Conservation (phyloP, 1,140 invertebrate genomes). For the Papilio dardanus region DNA sequence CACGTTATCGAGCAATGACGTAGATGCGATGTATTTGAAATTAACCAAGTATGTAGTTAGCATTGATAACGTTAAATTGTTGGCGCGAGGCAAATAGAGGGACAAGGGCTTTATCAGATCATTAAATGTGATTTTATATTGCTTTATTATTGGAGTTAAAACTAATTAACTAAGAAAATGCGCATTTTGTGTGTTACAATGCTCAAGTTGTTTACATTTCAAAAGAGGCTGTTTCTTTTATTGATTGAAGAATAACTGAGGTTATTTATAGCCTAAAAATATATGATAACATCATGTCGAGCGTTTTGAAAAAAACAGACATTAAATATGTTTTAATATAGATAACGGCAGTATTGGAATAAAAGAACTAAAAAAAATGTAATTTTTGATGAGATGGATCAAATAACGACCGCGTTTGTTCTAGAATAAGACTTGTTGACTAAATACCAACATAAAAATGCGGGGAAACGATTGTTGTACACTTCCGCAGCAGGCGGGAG, state of each 20-base stretch:
- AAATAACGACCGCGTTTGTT: slow-evolving; percentile 29
- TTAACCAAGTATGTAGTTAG: slow-evolving; percentile 38
- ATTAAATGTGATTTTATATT: slow-evolving; percentile 22
- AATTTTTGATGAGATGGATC: background rate
- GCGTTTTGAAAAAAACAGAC: too few relatives aligned
- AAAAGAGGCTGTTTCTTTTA: background rate
- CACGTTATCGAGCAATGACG: slow-evolving; percentile 36
- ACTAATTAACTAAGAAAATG: background rate
- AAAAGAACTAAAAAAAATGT: background rate
- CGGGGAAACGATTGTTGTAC: slow-evolving; percentile 21
- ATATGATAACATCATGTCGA: too few relatives aligned
- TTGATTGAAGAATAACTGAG: background rate
- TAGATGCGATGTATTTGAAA: slow-evolving; percentile 37
- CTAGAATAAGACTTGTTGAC: slow-evolving; percentile 29
- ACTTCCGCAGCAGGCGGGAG: slow-evolving; percentile 42
- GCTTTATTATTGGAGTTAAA: background rate
- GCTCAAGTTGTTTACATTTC: background rate
- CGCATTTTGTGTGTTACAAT: background rate
- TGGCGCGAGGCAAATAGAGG: slow-evolving; percentile 14
- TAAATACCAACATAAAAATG: slow-evolving; percentile 29
- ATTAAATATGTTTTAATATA: too few relatives aligned
- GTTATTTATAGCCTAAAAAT: too few relatives aligned
- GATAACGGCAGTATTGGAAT: too few relatives aligned
- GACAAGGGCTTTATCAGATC: slow-evolving; percentile 29
- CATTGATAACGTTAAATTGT: slow-evolving; percentile 31